Conservation (phyloP, 2,113 vertebrate genomes). For the Aythya baeri region DNA sequence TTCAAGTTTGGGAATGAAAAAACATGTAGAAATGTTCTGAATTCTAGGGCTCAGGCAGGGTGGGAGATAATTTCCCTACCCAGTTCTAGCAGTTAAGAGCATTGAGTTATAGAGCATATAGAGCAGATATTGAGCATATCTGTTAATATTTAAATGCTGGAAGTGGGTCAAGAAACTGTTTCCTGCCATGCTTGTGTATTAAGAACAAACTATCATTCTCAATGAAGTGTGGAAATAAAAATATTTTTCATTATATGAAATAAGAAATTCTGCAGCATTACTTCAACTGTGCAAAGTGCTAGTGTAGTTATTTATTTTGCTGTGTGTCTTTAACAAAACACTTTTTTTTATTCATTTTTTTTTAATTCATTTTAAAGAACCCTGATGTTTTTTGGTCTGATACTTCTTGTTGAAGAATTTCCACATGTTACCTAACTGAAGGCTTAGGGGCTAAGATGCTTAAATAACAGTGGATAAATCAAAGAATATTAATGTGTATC, state of each 20-base stretch:
- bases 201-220: neutral
- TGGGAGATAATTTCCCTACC: neutral
- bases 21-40: neutral
- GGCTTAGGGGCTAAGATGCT: neutral
- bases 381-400: accelerated
- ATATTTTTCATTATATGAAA: neutral
- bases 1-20: neutral
- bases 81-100: neutral
- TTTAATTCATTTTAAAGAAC: neutral
- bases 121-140: neutral
- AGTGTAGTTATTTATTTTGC: neutral
- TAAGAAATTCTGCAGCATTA: neutral
- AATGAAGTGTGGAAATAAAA: neutral
- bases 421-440: neutral
- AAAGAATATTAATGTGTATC: neutral
- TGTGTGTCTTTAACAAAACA: neutral
- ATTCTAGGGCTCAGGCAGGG: neutral
- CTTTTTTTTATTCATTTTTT: neutral
- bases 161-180: neutral
- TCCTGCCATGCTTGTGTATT: neutral
- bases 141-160: neutral
- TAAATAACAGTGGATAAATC: neutral
- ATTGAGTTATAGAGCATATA: neutral
- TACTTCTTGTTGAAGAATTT: neutral
- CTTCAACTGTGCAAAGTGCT: neutral